Base-by-base conservation (phyloP, 2,113 vertebrate species). In the Agapornis roseicollis region DNA sequence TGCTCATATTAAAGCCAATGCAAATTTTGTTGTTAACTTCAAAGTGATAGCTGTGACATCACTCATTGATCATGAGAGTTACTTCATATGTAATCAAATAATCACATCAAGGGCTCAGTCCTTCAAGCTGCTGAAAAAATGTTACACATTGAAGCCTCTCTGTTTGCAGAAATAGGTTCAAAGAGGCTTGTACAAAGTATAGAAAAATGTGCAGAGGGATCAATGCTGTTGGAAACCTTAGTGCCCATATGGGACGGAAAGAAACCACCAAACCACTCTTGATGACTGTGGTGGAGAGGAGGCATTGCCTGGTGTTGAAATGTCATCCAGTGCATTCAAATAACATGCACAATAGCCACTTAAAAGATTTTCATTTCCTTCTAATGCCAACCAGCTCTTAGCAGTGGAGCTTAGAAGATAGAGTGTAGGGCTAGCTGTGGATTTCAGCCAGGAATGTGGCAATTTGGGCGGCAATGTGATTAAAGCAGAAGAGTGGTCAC, bases 281-380 rank as follows among this genome's bases (percentile, higher is more conserved):
- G 80, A 93, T 82, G 90, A 76, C 73, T 95, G 90, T 87, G 94
- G 92, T 82, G 70, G 61, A 91, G 95, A 93, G 66, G 78, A 97
- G 96, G 72, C 94, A 94, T 92, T 68, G 94, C 90, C 66, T 96
- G 46, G 90, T 90, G 96, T 92, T 93, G 93, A 96, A 92, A 94
- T 95, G 88, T 94, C 70, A 93, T 96, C 91, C 85, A 94, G 41
- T 90, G 85, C 78, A 69, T 90, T 86, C 94, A 92, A 94, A 90
- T 93, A 76, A 81, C 70, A 76, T 95, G 80, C 88, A 89, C 93
- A 88, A 93, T 92, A 92, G 88, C 94, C 94, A 95, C 96, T 95
- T 94, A 79, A 96, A 96, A 96, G 85, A 81, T 96, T 90, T 94
- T 90, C 1, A 69, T 92, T 95, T 96, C 80, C 77, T 86, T 93